Percentiles rank a stretch among this genome's conserved stretches.
These are phyloP conservation scores for Rhabdophis nuchalis DNA, from an alignment of 2,797 vertebrate species.

Conservation along the genomic window DNA sequence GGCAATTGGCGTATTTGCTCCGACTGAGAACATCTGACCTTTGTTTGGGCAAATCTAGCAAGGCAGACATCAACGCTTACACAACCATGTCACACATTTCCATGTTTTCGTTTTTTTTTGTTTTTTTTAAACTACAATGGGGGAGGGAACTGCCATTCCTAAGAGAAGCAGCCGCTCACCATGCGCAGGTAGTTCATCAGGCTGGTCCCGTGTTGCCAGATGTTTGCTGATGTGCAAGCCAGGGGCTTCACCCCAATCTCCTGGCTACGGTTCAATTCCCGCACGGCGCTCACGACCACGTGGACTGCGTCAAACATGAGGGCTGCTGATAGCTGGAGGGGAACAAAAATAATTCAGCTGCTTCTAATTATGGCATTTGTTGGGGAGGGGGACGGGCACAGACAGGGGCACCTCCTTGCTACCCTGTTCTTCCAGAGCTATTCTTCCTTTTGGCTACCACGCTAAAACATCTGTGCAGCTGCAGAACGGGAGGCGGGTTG, in stretches of 20 bases:
- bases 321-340: constrained; percentile 81
- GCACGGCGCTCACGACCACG: constrained; percentile 88
- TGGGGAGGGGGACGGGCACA: not conserved
- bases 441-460: not conserved
- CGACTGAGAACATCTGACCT: not conserved
- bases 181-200: constrained; percentile 96
- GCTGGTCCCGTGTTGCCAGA: constrained; percentile 94
- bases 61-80: not conserved
- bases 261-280: constrained; percentile 91
- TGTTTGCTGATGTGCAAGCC: constrained; percentile 87
- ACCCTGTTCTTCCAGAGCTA: not conserved
- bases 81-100: not conserved
- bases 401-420: too few species aligned
- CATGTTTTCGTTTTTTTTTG: not conserved
- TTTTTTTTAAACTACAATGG: not conserved
- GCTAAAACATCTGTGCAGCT: not conserved
- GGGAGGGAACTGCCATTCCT: not conserved
- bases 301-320: constrained; percentile 93
- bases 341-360: not conserved
- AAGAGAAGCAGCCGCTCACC: constrained; percentile 64
- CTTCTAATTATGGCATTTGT: not conserved
- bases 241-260: constrained; percentile 90
- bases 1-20: not conserved
- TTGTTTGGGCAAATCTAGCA: not conserved
- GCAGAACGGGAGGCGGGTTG: not conserved